Conservation (phyloP, 2,888 invertebrate genomes). For the Germaria angustata region DNA sequence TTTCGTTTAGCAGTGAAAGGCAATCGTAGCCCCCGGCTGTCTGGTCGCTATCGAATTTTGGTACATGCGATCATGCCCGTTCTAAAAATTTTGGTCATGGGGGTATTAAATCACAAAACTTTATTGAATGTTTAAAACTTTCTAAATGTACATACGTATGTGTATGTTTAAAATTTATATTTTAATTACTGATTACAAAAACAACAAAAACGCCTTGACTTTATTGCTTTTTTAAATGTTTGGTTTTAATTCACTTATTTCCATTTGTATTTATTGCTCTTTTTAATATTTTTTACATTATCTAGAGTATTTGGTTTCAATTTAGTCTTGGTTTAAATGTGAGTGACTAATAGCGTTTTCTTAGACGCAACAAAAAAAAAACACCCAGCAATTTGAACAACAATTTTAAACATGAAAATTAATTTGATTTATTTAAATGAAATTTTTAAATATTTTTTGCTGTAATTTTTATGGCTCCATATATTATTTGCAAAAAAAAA, state of each 20-base stretch:
- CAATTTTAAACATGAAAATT: conserved; percentile 6
- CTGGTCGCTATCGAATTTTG: too few species aligned
- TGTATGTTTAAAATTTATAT: not conserved
- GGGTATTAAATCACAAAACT: not conserved
- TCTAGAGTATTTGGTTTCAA: not conserved
- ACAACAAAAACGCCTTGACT: not conserved
- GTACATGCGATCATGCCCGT: too few species aligned
- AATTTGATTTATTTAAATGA: conserved; percentile 13
- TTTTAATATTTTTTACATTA: not conserved
- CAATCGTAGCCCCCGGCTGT: too few species aligned
- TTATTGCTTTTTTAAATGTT: not conserved
- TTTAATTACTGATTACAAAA: not conserved
- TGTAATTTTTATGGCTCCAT: conserved; percentile 5
- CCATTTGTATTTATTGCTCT: not conserved
- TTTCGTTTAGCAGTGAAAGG: too few species aligned
- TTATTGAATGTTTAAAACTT: not conserved
- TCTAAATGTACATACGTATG: not conserved
- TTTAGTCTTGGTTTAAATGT: not conserved
- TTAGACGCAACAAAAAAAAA: too few species aligned
- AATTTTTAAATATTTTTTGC: conserved; percentile 14
- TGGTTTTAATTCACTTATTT: not conserved
- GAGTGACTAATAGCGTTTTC: conserved; percentile 23
- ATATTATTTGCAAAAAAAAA: not conserved
- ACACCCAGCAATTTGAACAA: not conserved
- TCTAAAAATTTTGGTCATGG: not conserved